Percentiles rank a stretch among this genome's conserved stretches.
Conservation (phyloP, 2,797 vertebrate species). For the Cossypha heuglini region DNA sequence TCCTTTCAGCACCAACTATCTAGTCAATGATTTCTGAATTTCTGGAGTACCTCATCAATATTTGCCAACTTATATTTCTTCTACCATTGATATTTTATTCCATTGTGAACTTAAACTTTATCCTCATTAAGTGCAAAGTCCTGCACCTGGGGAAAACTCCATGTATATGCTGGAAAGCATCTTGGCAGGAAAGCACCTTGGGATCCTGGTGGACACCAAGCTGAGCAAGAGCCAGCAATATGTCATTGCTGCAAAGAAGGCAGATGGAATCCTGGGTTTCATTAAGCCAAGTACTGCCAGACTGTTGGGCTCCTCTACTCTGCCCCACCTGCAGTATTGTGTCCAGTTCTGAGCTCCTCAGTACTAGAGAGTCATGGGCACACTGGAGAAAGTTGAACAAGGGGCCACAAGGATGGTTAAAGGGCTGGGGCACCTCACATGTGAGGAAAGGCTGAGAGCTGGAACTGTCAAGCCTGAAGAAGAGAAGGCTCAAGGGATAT, state of each 20-base stretch:
- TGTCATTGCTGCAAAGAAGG: not conserved
- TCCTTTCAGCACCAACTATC: not conserved
- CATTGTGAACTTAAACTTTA: not conserved
- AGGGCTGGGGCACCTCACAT: not conserved
- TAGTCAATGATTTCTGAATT: not conserved
- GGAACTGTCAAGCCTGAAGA: not conserved
- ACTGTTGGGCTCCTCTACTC: rapidly evolving
- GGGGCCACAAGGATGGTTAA: not conserved
- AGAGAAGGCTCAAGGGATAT: not conserved
- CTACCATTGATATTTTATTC: not conserved
- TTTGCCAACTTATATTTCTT: not conserved
- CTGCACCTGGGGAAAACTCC: not conserved
- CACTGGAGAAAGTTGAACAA: not conserved
- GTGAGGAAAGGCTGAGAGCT: not conserved
- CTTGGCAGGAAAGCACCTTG: not conserved
- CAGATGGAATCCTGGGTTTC: not conserved
- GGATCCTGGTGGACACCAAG: not conserved
- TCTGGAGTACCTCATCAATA: not conserved
- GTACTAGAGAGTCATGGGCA: not conserved
- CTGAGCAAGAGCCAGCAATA: not conserved
- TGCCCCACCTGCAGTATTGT: not conserved
- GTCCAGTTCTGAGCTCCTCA: not conserved
- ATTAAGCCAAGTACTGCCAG: not conserved
- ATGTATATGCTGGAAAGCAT: not conserved
- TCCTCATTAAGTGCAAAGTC: not conserved